Conservation (phyloP, 1,140 invertebrate species). For the Saccostrea cuccullata region DNA sequence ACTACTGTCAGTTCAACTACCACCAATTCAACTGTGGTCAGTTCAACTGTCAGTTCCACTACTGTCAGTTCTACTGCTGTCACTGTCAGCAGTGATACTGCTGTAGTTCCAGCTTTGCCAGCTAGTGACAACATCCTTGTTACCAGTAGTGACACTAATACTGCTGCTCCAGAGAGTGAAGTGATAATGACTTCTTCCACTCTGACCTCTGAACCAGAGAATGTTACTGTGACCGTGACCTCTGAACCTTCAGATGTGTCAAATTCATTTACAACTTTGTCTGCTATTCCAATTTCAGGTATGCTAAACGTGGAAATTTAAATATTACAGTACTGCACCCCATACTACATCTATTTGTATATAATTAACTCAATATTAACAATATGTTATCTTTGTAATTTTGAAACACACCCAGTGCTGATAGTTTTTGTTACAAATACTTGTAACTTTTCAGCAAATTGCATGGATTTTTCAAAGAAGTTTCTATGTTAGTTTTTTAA, state of each 20-base stretch:
- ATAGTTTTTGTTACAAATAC: too few species aligned
- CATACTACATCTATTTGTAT: too few species aligned
- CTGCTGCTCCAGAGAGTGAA: not conserved
- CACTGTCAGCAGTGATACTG: not conserved
- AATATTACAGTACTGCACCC: too few species aligned
- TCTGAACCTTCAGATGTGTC: constrained; percentile 33
- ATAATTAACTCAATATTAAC: too few species aligned
- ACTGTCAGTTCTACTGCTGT: not conserved
- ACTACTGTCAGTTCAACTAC: not conserved
- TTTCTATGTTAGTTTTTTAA: too few species aligned
- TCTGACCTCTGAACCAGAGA: not conserved
- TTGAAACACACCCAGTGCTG: too few species aligned
- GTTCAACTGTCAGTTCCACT: not conserved
- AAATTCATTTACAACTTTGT: constrained; percentile 38
- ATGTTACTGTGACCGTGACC: not conserved
- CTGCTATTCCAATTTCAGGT: constrained; percentile 32
- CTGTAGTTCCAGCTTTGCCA: not conserved
- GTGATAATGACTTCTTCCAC: not conserved
- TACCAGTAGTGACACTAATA: not conserved
- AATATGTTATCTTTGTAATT: too few species aligned
- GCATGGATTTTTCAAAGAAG: too few species aligned
- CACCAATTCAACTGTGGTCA: not conserved
- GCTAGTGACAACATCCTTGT: not conserved
- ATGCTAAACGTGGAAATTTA: not conserved
- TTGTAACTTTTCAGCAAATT: too few species aligned